Conservation (phyloP, 2,888 invertebrate genomes). For the Meiosimyza decipiens region DNA sequence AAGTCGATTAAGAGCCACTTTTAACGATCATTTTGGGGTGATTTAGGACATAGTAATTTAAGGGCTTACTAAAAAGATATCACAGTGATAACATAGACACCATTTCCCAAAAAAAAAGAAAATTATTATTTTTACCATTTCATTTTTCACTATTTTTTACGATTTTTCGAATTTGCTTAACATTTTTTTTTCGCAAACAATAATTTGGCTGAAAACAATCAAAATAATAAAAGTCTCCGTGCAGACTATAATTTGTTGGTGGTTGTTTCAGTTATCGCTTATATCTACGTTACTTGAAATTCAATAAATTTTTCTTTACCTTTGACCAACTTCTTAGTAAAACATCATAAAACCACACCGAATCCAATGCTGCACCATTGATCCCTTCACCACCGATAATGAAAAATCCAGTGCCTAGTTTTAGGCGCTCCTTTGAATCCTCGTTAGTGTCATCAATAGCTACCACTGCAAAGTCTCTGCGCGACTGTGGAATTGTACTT, state of each 20-base stretch:
- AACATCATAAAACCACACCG: constrained; percentile 51
- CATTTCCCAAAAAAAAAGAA: too few species aligned
- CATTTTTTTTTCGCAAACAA: too few species aligned
- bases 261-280: not conserved
- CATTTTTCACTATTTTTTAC: too few species aligned
- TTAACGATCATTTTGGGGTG: too few species aligned
- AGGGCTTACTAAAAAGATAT: too few species aligned
- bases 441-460: constrained; percentile 68
- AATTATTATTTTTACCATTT: too few species aligned
- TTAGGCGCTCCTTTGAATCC: constrained; percentile 25
- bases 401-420: constrained; percentile 68
- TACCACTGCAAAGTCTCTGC: constrained; percentile 79
- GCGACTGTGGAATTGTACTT: constrained; percentile 70
- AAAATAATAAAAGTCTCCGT: too few species aligned
- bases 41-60: too few species aligned
- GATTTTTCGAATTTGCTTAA: too few species aligned
- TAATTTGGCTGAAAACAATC: too few species aligned
- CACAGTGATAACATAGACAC: too few species aligned
- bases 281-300: constrained; percentile 12
- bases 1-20: too few species aligned
- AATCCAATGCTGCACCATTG: constrained; percentile 64
- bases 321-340: constrained; percentile 49
- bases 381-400: constrained; percentile 78
- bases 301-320: constrained; percentile 38
- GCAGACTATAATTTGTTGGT: not conserved